Base-by-base conservation (phyloP, 2,888 invertebrate species). In the Caenorhabditis sp. region DNA sequence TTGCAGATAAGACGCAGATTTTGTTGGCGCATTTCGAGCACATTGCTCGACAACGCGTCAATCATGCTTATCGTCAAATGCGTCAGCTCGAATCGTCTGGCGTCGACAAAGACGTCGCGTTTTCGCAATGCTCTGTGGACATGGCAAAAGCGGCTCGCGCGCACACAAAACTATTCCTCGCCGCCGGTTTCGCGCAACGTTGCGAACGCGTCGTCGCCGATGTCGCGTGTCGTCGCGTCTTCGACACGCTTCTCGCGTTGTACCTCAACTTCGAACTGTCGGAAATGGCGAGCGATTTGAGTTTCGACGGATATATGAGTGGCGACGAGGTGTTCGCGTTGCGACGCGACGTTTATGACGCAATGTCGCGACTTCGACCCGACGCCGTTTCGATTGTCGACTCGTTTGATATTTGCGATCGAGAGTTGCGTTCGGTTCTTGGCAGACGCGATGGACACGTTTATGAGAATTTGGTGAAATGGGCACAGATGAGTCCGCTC, bases 341-440 rank as follows among this genome's bases (percentile, higher is more conserved):
- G 49, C 68, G 74, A 53, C 62, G 76, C 19, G 57, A 51, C n/a
- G 57, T 78, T 49, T 79, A 78, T 58, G 62, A 69, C n/a, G 31
- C 64, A 0, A 65, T 76, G 66, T 70, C 55, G 14, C 74, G 69
- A 58, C 71, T 97, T 53, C 91, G 96, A 55, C 94, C 94, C 1
- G 93, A 95, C 88, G 95, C 94, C 0, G 93, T 97, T 0, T 93
- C 93, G 0, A 90, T 97, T 31, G 95, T 95, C 0, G 97, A 97
- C 89, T 92, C 94, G 10, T 97, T 95, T 87, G 95, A 95, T 87
- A 86, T 88, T 70, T 84, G 85, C 8, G 89, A 90, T 76, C 77
- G 85, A 12, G 83, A 88, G 27, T 83, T 90, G 51, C 83, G 88
- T 68, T 89, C 89, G 77, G 74, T 79, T 26, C 82, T 89, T n/a